A percentile compares a stretch with the other conserved stretches of the same genome.
These are phyloP conservation scores for Stegastes partitus DNA, from an alignment of 2,113 vertebrate species.

Conservation along the genomic window DNA sequence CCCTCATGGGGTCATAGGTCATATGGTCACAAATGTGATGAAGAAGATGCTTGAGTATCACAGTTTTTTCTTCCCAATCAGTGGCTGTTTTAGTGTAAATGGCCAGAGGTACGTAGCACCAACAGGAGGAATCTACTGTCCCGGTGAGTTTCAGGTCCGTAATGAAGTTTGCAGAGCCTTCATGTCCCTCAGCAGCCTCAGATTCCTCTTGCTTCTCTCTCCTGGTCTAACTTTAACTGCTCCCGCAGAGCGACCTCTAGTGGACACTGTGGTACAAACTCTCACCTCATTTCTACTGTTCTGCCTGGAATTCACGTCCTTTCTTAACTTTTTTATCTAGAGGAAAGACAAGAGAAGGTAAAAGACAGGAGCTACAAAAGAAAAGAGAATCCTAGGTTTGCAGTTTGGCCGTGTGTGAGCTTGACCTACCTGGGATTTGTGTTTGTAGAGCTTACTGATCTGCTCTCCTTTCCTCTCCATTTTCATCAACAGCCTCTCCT, in stretches of 20 bases:
- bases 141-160: slow-evolving; percentile 78
- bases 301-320: slow-evolving; percentile 75
- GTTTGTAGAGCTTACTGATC: slow-evolving; percentile 91
- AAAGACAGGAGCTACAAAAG: background rate
- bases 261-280: slow-evolving; percentile 74
- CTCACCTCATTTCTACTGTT: slow-evolving; percentile 67
- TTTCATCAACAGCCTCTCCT: slow-evolving; percentile 88
- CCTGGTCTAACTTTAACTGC: slow-evolving; percentile 85
- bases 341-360: background rate
- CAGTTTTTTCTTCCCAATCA: background rate
- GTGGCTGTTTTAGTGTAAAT: background rate
- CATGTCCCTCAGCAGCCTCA: slow-evolving; percentile 93
- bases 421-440: slow-evolving; percentile 86
- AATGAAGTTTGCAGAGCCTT: slow-evolving; percentile 93
- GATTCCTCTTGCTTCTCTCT: slow-evolving; percentile 89
- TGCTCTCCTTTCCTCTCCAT: slow-evolving; percentile 97
- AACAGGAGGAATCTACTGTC: slow-evolving; percentile 16
- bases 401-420: background rate
- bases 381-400: background rate
- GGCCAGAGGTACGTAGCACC: slow-evolving; percentile 9
- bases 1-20: background rate
- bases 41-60: background rate
- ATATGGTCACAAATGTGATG: background rate
- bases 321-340: slow-evolving; percentile 89
- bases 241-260: slow-evolving; percentile 78